These are phyloP conservation scores for Oxytorus armatus DNA, from an alignment of 2,888 invertebrate species.

Conservation along the genomic window DNA sequence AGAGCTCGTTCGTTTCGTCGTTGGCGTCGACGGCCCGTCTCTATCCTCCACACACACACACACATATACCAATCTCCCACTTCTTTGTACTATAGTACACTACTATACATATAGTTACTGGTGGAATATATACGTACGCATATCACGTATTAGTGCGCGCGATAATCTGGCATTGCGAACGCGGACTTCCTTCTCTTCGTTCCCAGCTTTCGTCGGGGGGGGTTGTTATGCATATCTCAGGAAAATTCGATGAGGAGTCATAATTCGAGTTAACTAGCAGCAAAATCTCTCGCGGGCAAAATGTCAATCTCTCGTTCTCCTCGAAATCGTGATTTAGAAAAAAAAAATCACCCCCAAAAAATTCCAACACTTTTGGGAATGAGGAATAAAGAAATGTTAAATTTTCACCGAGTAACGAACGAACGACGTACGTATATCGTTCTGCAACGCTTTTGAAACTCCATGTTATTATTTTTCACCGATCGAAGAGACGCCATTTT, in stretches of 20 bases:
- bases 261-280: constrained; percentile 38
- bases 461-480: neutral
- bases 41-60: neutral
- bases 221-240: constrained; percentile 9
- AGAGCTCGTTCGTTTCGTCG: constrained; percentile 79
- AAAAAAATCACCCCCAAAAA: no score
- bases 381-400: no score
- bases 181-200: constrained; percentile 28
- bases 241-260: constrained; percentile 36
- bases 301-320: constrained; percentile 13
- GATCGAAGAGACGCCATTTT: no score
- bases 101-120: constrained; percentile 1
- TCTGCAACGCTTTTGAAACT: neutral
- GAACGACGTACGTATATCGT: neutral
- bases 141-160: neutral
- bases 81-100: neutral
- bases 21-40: constrained; percentile 46
- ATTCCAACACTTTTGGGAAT: no score
- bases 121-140: constrained; percentile 4
- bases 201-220: constrained; percentile 36
- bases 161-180: constrained; percentile 31
- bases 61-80: constrained; percentile 17
- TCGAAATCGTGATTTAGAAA: no score
- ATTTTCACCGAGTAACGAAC: no score
- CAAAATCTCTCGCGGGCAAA: constrained; percentile 21